These are phyloP conservation scores for Tachystola acroxantha DNA, from an alignment of 2,888 invertebrate genomes.

Conservation along the genomic window DNA sequence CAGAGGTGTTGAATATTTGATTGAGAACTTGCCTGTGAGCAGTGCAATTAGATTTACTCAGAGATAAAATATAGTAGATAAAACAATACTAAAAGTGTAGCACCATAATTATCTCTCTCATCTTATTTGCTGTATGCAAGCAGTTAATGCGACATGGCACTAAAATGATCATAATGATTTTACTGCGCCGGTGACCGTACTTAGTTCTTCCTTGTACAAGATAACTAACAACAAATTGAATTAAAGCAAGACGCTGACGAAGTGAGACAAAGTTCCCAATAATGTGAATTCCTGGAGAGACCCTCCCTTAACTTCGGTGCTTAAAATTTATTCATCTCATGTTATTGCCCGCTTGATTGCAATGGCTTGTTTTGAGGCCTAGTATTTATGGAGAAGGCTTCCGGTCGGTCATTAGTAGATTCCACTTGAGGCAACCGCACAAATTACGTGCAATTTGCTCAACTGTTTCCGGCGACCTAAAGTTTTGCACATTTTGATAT, in stretches of 20 bases:
- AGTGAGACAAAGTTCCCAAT: constrained; percentile 1
- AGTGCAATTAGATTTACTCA: too few species aligned
- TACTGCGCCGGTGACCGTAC: too few species aligned
- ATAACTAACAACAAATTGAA: constrained; percentile 1
- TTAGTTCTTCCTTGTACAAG: not conserved
- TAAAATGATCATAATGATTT: too few species aligned
- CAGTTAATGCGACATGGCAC: too few species aligned
- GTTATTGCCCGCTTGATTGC: constrained; percentile 23
- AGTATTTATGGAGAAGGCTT: constrained; percentile 39
- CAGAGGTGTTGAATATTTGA: too few species aligned
- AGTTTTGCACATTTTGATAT: constrained; percentile 52
- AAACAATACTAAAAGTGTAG: too few species aligned
- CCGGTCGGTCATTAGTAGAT: constrained; percentile 49
- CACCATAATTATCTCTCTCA: too few species aligned
- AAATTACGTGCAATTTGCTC: constrained; percentile 61
- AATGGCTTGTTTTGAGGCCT: constrained; percentile 31
- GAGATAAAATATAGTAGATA: too few species aligned
- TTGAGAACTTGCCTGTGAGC: too few species aligned
- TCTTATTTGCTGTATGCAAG: too few species aligned
- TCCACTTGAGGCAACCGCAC: constrained; percentile 37
- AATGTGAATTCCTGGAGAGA: constrained; percentile 2
- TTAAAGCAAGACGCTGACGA: not conserved
- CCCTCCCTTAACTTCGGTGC: constrained; percentile 4
- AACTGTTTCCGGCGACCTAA: constrained; percentile 43
- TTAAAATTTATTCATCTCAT: constrained; percentile 9